These are phyloP conservation scores for Caranx melampygus DNA, from an alignment of 2,113 vertebrate genomes.

Conservation along the genomic window DNA sequence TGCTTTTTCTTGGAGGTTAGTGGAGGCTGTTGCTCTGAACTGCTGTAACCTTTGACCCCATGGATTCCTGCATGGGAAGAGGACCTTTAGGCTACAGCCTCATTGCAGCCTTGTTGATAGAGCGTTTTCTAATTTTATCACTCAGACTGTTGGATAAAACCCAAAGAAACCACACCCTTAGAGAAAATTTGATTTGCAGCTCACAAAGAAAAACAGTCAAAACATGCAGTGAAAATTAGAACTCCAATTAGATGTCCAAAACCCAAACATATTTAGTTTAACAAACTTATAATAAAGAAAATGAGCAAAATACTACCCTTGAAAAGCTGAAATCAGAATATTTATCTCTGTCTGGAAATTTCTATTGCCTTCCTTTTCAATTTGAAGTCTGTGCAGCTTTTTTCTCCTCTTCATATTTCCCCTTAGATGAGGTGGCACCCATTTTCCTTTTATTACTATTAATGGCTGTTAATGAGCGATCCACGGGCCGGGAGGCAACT, in stretches of 20 bases:
- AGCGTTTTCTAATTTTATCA: conserved; percentile 42
- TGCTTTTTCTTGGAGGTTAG: conserved; percentile 40
- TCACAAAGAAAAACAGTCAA: background rate
- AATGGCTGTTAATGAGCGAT: conserved; percentile 71
- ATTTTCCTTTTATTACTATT: conserved; percentile 71
- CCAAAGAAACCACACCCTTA: background rate
- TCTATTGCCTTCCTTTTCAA: background rate
- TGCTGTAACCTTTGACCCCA: conserved; percentile 60
- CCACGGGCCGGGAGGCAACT: conserved; percentile 51
- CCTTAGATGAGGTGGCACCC: conserved; percentile 34
- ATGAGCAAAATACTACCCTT: too few species aligned
- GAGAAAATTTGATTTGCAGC: background rate
- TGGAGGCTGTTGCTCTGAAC: conserved; percentile 39
- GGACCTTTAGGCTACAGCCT: conserved; percentile 40
- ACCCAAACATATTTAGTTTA: too few species aligned
- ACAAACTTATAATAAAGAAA: too few species aligned
- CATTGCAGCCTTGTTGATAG: conserved; percentile 35
- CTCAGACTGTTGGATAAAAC: background rate
- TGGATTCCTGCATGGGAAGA: conserved; percentile 45
- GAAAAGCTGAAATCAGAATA: too few species aligned
- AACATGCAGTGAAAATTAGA: too few species aligned
- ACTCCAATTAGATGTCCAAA: too few species aligned
- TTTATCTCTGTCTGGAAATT: too few species aligned
- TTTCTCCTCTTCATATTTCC: conserved; percentile 36
- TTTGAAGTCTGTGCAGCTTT: background rate